A percentile compares a stretch with the other conserved stretches of the same genome.
Conservation (phyloP, 2,888 invertebrate genomes). For the Drosophila peninsularis region DNA sequence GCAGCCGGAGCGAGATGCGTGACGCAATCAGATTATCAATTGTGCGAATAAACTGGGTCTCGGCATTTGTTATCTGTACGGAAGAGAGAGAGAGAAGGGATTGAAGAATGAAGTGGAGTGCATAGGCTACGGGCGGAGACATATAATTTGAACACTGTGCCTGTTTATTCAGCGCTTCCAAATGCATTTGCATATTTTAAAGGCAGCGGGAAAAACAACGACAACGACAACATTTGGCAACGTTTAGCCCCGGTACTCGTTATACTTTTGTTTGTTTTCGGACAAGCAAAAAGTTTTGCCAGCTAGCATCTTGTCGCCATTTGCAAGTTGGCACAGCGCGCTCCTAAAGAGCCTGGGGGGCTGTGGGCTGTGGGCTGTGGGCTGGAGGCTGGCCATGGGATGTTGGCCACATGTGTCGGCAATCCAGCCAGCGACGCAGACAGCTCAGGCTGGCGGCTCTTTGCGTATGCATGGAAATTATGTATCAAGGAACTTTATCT, state of each 20-base stretch:
- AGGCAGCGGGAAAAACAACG: slow-evolving; percentile 29
- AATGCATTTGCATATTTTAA: slow-evolving; percentile 77
- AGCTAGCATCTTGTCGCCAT: slow-evolving; percentile 78
- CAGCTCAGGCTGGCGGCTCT: slow-evolving; percentile 50
- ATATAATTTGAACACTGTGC: slow-evolving; percentile 42
- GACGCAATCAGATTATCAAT: slow-evolving; percentile 84
- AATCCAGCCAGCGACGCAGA: slow-evolving; percentile 19
- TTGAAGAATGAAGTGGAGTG: neutral
- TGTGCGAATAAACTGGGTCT: slow-evolving; percentile 83
- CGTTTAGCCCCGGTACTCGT: slow-evolving; percentile 64
- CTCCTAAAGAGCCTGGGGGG: slow-evolving; percentile 12
- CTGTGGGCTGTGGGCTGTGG: neutral
- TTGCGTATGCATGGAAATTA: slow-evolving; percentile 74
- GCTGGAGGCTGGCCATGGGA: neutral
- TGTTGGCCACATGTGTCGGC: slow-evolving; percentile 57
- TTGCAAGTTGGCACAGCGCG: slow-evolving; percentile 73
- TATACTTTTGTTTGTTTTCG: slow-evolving; percentile 67
- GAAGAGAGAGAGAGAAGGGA: slow-evolving; percentile 20
- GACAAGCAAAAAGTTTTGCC: slow-evolving; percentile 70
- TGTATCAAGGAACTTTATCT: slow-evolving; percentile 82
- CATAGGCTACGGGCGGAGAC: slow-evolving; percentile 6
- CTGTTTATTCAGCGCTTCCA: slow-evolving; percentile 69
- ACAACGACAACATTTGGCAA: slow-evolving; percentile 67
- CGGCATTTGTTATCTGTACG: slow-evolving; percentile 82
- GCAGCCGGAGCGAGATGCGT: slow-evolving; percentile 82